Conservation (phyloP, 2,797 vertebrate species). For the Sebastes melanostomus region DNA sequence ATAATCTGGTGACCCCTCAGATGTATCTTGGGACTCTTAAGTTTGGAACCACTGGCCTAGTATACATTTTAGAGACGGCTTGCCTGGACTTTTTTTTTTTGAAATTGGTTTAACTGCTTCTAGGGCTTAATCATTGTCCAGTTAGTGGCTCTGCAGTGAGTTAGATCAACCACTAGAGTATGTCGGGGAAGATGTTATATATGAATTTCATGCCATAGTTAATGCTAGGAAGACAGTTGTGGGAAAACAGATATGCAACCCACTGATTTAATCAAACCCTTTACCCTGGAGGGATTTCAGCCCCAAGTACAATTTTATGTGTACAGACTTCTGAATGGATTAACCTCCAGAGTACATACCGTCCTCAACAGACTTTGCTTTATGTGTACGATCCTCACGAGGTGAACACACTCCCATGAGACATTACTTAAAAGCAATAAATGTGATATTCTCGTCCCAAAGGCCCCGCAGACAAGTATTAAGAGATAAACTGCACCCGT, state of each 20-base stretch:
- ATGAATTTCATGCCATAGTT: background rate
- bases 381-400: background rate
- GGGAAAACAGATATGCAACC: background rate
- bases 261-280: background rate
- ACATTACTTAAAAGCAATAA: constrained; percentile 17
- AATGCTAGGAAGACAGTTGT: background rate
- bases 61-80: background rate
- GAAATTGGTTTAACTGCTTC: background rate
- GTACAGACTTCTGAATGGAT: background rate
- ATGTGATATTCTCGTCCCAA: background rate
- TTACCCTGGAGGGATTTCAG: background rate
- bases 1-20: background rate
- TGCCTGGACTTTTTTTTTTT: background rate
- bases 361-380: background rate
- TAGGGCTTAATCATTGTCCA: background rate
- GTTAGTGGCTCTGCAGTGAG: background rate
- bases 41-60: background rate
- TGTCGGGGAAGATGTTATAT: background rate
- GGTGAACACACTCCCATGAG: background rate
- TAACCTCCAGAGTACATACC: background rate
- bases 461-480: background rate
- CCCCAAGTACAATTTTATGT: background rate
- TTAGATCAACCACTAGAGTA: background rate
- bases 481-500: background rate
- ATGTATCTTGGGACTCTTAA: no score